These are phyloP conservation scores for Crocodylus rhombifer DNA, from an alignment of 2,797 vertebrate species.

Conservation along the genomic window DNA sequence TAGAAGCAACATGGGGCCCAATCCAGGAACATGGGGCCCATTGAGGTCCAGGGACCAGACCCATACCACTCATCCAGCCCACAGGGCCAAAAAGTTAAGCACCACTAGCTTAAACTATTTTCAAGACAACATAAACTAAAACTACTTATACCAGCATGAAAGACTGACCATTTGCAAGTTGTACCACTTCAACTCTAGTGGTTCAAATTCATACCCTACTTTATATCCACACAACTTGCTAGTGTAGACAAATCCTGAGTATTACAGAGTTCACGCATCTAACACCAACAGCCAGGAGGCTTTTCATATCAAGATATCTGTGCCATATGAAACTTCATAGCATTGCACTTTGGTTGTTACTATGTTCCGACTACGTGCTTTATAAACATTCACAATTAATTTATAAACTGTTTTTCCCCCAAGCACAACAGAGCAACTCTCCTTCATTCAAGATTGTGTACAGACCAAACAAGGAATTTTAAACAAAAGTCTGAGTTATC, in stretches of 20 bases:
- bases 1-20: too few relatives aligned
- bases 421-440: not conserved
- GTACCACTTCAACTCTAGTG: not conserved
- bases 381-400: not conserved
- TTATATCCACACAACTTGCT: not conserved
- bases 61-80: too few relatives aligned
- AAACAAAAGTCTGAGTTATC: not conserved
- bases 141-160: not conserved
- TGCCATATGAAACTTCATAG: not conserved
- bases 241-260: not conserved
- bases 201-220: not conserved
- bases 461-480: not conserved
- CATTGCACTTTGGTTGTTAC: not conserved
- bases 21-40: too few relatives aligned
- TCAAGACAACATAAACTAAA: not conserved
- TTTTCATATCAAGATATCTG: not conserved
- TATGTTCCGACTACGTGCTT: fast-evolving
- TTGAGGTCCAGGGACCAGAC: too few relatives aligned
- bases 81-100: too few relatives aligned
- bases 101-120: not conserved
- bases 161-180: not conserved
- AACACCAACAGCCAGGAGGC: not conserved
- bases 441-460: not conserved
- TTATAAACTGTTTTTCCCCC: not conserved
- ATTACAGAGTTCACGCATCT: not conserved